A percentile compares a stretch with the other conserved stretches of the same genome.
These are phyloP conservation scores for Lepus townsendii DNA, from an alignment of 2,797 vertebrate genomes.

Conservation along the genomic window DNA sequence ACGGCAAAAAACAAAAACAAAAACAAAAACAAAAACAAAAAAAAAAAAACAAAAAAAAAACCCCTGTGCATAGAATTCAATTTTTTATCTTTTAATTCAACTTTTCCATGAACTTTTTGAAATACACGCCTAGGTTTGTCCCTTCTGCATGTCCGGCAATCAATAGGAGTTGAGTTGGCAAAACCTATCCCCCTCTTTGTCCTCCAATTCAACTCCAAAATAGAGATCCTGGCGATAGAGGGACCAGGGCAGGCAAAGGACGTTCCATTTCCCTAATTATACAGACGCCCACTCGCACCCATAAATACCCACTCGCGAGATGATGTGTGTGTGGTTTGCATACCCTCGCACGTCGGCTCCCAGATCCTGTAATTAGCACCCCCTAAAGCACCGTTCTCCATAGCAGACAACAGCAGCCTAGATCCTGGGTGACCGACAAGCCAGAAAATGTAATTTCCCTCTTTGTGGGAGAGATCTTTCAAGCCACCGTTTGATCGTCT, in stretches of 20 bases:
- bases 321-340: neutral
- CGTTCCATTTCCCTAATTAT: neutral
- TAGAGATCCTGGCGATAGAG: constrained; percentile 73
- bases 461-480: constrained; percentile 87
- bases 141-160: constrained; percentile 64
- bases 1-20: neutral
- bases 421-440: constrained; percentile 70
- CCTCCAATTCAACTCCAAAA: constrained; percentile 23
- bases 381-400: constrained; percentile 59
- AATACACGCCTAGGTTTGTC: too few relatives aligned
- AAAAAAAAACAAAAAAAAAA: neutral
- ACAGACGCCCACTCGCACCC: neutral
- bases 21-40: neutral
- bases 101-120: too few relatives aligned
- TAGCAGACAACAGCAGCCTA: constrained; percentile 73
- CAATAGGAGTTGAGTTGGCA: constrained; percentile 78
- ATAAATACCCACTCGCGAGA: neutral
- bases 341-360: neutral
- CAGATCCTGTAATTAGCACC: constrained; percentile 52
- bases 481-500: constrained; percentile 86
- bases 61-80: too few relatives aligned
- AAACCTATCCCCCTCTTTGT: constrained; percentile 36
- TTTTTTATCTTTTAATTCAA: too few relatives aligned
- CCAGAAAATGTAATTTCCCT: constrained; percentile 83
- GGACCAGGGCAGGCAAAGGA: constrained; percentile 30